These are phyloP conservation scores for Achlya flavicornis DNA, from an alignment of 2,888 invertebrate species.

Conservation along the genomic window DNA sequence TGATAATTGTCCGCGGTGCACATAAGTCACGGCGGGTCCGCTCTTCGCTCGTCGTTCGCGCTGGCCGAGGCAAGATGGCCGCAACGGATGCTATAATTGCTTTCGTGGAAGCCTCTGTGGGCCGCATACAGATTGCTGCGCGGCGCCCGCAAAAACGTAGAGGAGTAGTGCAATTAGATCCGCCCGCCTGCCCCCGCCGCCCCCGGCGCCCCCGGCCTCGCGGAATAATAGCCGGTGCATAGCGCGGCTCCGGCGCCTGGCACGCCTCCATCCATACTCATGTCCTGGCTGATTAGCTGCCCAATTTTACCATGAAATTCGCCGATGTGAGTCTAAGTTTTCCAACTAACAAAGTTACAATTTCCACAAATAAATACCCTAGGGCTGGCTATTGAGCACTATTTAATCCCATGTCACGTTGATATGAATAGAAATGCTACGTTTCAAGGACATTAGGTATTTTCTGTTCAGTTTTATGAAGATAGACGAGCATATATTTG, in stretches of 20 bases:
- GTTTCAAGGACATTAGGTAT: not conserved
- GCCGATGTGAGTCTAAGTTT: not conserved
- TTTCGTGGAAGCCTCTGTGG: slow-evolving; percentile 70
- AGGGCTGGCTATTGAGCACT: not conserved
- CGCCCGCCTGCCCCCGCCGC: slow-evolving; percentile 22
- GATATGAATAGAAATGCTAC: not conserved
- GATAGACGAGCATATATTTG: not conserved
- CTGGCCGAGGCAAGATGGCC: slow-evolving; percentile 66
- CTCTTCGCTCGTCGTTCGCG: slow-evolving; percentile 12
- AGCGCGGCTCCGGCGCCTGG: slow-evolving; percentile 13
- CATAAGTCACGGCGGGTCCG: slow-evolving; percentile 16
- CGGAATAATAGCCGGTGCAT: slow-evolving; percentile 10
- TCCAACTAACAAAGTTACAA: not conserved
- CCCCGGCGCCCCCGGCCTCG: slow-evolving; percentile 14
- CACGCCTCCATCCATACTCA: slow-evolving; percentile 16
- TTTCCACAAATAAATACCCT: not conserved
- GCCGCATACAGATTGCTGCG: slow-evolving; percentile 69
- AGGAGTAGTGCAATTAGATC: slow-evolving; percentile 56
- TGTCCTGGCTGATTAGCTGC: slow-evolving; percentile 1
- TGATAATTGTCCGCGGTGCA: slow-evolving; percentile 51
- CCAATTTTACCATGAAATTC: not conserved
- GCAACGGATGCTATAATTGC: slow-evolving; percentile 78
- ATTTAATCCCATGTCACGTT: not conserved
- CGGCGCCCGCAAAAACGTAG: slow-evolving; percentile 59
- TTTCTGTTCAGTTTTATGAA: not conserved